Conservation (phyloP, 2,113 vertebrate genomes). For the Lepisosteus oculatus region DNA sequence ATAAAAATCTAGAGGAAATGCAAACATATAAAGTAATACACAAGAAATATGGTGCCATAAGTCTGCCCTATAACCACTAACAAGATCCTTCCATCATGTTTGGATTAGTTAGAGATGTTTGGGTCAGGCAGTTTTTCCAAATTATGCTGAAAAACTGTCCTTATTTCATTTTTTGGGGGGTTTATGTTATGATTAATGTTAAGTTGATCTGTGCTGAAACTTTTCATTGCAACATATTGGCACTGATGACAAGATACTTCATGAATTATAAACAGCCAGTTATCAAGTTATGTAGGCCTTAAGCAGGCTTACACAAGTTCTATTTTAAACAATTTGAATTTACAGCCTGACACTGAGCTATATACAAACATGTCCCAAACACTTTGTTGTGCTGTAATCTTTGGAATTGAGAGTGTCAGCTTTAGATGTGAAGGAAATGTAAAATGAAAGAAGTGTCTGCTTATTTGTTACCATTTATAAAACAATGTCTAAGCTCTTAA, state of each 20-base stretch:
- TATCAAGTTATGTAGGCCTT: too few relatives aligned
- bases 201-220: too few relatives aligned
- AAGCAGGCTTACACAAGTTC: too few relatives aligned
- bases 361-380: too few relatives aligned
- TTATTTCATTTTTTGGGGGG: slow-evolving; percentile 38
- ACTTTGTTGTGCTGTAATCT: neutral
- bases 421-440: neutral
- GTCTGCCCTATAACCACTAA: slow-evolving; percentile 49
- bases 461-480: neutral
- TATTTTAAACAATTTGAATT: too few relatives aligned
- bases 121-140: slow-evolving; percentile 47
- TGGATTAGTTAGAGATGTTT: slow-evolving; percentile 58
- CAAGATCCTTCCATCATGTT: slow-evolving; percentile 50
- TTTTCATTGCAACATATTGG: too few relatives aligned
- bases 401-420: neutral
- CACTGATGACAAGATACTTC: too few relatives aligned
- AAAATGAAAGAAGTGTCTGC: neutral
- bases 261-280: too few relatives aligned
- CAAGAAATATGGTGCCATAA: slow-evolving; percentile 47
- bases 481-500: neutral
- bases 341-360: too few relatives aligned
- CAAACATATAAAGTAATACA: slow-evolving; percentile 34
- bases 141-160: slow-evolving; percentile 57
- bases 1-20: too few relatives aligned
- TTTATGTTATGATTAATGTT: too few relatives aligned